Base-by-base conservation (phyloP, 2,113 vertebrate genomes). In the Acanthochromis polyacanthus region DNA sequence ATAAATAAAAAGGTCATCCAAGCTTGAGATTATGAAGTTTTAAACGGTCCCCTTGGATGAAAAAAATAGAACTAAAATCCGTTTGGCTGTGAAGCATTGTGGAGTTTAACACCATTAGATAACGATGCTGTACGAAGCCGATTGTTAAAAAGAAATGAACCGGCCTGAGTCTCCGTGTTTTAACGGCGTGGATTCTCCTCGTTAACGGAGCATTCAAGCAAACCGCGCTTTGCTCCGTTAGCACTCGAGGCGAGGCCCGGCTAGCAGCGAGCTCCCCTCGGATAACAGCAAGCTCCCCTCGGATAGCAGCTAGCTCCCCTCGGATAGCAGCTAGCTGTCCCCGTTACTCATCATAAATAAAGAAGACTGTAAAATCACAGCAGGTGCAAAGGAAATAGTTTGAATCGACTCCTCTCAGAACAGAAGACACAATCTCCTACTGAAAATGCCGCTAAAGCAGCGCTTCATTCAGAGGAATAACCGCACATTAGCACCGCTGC, bases 191-290 rank as follows among this genome's bases (percentile, higher is more conserved):
- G 5, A 11, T 53, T 25, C 14, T 56, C 76, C 23, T 11, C 70
- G 68, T 57, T 52, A 14, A 16, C 36, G 14, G 28, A 23, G 9
- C 15, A 45, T 90, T 88, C 53, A 65, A 84, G 87, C 62, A 71
- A 75, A 90, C 80, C 89, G 91, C 91, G 91, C 91, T 89, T 88
- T 82, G 62, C 69, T 76, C 4, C 20, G 36, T 38, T 75, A 53
- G 62, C 86, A 86, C 89, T 83, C 68, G 4, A 7, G 1, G 1
- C 11, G 12, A 32, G 30, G 30, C 30, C 30, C 30, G 40, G 22
- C 15, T 59, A 25, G 3, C 4, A 38, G n/a, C 14, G 2, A 25
- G 25, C 25, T 25, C 25, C 25, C 25, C 25, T 3, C 2, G 25
- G 25, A 2, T 25, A 25, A 3, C 25, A 25, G 25, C 25, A 3